Percentiles rank a stretch among this genome's conserved stretches.
phyloP scores from a whole-genome alignment of 1,140 invertebrate genomes.

The Tribolium castaneum region DNA sequence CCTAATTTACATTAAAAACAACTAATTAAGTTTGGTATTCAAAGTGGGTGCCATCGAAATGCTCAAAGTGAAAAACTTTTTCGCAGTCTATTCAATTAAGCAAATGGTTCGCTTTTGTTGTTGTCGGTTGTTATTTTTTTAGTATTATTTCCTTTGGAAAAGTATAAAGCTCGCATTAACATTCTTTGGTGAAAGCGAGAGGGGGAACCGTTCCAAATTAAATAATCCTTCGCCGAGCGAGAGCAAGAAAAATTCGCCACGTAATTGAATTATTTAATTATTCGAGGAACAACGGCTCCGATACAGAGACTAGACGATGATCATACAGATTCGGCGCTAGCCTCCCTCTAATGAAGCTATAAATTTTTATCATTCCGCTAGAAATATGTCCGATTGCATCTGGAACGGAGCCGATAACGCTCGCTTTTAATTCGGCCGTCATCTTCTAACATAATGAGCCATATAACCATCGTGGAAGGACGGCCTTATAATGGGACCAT shows the following conservation, averaged over 20 bases:
- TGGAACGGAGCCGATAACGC: constrained; percentile 15
- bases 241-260: constrained; percentile 10
- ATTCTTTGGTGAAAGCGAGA: constrained; percentile 11
- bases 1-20: constrained; percentile 33
- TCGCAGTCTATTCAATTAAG: constrained; percentile 36
- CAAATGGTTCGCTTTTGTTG: constrained; percentile 37
- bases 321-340: constrained; percentile 20
- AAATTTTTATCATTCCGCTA: constrained; percentile 30
- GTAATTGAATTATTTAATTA: constrained; percentile 35
- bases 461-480: constrained; percentile 6
- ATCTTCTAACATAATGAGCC: constrained; percentile 28
- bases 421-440: constrained; percentile 1
- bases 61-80: constrained; percentile 36
- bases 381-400: constrained; percentile 31
- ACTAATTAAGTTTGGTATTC: constrained; percentile 31
- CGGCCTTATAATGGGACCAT: constrained; percentile 25
- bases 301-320: constrained; percentile 17
- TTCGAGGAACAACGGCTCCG: constrained; percentile 18
- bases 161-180: constrained; percentile 29
- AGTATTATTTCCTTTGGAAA: constrained; percentile 26
- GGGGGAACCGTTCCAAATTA: constrained; percentile 4
- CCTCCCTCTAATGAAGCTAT: constrained; percentile 31
- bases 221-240: not conserved
- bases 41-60: constrained; percentile 8
- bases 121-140: constrained; percentile 26